Evolutionary conservation across 2,113 vertebrate species (phyloP).

Genomic region (Paramormyrops kingsleyae): DNA sequence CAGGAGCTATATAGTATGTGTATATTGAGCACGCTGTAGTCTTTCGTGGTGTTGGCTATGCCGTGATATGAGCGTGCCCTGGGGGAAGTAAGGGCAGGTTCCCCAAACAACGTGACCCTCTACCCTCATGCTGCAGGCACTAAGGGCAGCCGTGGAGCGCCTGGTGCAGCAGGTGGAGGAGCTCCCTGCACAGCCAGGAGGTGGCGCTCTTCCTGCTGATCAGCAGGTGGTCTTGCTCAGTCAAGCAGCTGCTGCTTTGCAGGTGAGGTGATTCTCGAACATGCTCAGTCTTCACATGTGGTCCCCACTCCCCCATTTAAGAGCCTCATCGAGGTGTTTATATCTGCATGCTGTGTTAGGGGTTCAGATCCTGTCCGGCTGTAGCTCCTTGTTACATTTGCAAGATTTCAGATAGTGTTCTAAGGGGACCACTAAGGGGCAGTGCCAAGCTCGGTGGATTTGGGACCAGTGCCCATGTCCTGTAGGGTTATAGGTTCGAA

Average conservation of each 20-base stretch:
- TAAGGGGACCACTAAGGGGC: neutral
- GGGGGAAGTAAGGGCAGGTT: neutral
- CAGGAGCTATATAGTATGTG: neutral
- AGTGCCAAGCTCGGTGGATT: neutral
- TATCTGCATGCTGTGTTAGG: neutral
- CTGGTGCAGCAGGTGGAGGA: slow-evolving; percentile 36
- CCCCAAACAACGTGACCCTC: neutral
- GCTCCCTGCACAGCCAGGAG: slow-evolving; percentile 16
- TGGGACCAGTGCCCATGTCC: neutral
- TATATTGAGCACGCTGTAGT: neutral
- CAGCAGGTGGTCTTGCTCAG: slow-evolving; percentile 33
- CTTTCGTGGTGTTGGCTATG: neutral
- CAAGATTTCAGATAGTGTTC: neutral
- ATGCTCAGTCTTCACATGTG: neutral
- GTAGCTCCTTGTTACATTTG: neutral
- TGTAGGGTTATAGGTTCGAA: neutral
- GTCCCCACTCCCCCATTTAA: neutral
- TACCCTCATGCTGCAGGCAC: slow-evolving; percentile 33
- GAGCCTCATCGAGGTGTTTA: neutral
- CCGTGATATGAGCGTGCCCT: neutral
- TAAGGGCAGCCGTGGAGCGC: slow-evolving; percentile 36
- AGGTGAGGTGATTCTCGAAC: slow-evolving; percentile 37
- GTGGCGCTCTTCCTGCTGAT: slow-evolving; percentile 27
- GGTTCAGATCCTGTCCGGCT: neutral
- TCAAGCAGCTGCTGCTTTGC: slow-evolving; percentile 37